These are phyloP conservation scores for Brachionus calyciflorus DNA, from an alignment of 1,140 invertebrate genomes.

Conservation along the genomic window DNA sequence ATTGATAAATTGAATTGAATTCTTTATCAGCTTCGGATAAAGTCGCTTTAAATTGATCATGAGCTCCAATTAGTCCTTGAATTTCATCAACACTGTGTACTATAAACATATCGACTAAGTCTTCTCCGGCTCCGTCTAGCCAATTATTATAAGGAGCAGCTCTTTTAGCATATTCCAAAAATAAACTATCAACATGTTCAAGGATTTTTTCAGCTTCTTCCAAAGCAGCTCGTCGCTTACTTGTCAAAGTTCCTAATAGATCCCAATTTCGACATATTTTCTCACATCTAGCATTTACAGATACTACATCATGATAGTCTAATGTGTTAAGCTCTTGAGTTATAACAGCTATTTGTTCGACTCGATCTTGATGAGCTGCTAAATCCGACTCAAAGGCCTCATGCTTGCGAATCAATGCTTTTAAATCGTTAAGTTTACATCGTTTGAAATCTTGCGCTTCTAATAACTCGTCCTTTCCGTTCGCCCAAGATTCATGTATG, in stretches of 20 bases:
- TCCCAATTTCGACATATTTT: slow-evolving; percentile 69
- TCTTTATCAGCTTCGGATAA: slow-evolving; percentile 97
- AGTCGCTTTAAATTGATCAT: slow-evolving; percentile 91
- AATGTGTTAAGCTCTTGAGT: slow-evolving; percentile 95
- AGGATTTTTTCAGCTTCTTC: slow-evolving; percentile 87
- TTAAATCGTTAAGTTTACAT: slow-evolving; percentile 83
- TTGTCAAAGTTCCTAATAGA: slow-evolving; percentile 34
- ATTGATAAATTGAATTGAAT: slow-evolving; percentile 86
- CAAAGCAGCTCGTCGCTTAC: slow-evolving; percentile 7
- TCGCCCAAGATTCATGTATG: slow-evolving; percentile 97
- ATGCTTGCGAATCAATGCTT: slow-evolving; percentile 96
- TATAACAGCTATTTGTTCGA: slow-evolving; percentile 98
- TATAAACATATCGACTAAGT: slow-evolving; percentile 98
- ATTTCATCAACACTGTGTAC: slow-evolving; percentile 97
- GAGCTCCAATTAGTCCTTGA: slow-evolving; percentile 84
- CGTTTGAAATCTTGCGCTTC: slow-evolving; percentile 78
- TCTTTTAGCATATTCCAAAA: slow-evolving; percentile 96
- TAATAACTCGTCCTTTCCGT: slow-evolving; percentile 95
- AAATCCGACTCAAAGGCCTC: slow-evolving; percentile 98
- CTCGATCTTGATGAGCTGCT: slow-evolving; percentile 89
- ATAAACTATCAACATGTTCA: slow-evolving; percentile 95
- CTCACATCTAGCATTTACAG: slow-evolving; percentile 91
- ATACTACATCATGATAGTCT: slow-evolving; percentile 90
- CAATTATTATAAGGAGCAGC: slow-evolving; percentile 99
- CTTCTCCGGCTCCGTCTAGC: slow-evolving; percentile 93